These are phyloP conservation scores for Phrynocephalus vlangalii DNA, from an alignment of 2,797 vertebrate species.

Conservation along the genomic window DNA sequence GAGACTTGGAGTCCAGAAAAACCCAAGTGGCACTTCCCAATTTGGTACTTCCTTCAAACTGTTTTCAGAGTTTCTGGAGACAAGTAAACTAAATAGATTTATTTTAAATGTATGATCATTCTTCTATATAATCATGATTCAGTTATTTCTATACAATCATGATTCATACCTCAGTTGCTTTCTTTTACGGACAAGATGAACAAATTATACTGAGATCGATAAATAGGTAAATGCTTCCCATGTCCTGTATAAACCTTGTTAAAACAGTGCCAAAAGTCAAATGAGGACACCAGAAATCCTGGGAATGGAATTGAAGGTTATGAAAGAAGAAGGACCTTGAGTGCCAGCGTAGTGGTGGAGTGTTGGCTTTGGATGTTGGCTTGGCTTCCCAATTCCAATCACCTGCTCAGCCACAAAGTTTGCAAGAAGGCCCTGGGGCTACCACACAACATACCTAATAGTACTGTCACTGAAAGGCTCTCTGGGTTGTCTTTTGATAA, in stretches of 20 bases:
- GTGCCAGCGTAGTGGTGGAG: background rate
- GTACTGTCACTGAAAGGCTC: background rate
- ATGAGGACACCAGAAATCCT: slow-evolving; percentile 1
- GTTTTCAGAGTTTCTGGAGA: background rate
- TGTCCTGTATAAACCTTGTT: background rate
- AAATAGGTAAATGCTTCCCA: slow-evolving; percentile 1
- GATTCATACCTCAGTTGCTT: background rate
- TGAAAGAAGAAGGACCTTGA: background rate
- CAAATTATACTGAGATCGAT: background rate
- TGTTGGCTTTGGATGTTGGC: slow-evolving; percentile 5
- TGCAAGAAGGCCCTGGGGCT: background rate
- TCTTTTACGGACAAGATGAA: slow-evolving; percentile 1
- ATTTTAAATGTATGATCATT: too few relatives aligned
- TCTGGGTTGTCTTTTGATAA: background rate
- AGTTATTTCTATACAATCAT: background rate
- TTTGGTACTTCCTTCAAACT: background rate
- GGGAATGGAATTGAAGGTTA: background rate
- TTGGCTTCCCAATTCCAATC: background rate
- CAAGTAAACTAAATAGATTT: background rate
- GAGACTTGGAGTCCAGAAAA: too few relatives aligned
- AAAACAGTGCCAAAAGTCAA: slow-evolving; percentile 14
- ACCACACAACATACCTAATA: background rate
- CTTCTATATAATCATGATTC: background rate
- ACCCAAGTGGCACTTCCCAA: too few relatives aligned
- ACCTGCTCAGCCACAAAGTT: background rate